Evolutionary conservation across 2,113 vertebrate genomes (phyloP).

Genomic region (Alligator sinensis): DNA sequence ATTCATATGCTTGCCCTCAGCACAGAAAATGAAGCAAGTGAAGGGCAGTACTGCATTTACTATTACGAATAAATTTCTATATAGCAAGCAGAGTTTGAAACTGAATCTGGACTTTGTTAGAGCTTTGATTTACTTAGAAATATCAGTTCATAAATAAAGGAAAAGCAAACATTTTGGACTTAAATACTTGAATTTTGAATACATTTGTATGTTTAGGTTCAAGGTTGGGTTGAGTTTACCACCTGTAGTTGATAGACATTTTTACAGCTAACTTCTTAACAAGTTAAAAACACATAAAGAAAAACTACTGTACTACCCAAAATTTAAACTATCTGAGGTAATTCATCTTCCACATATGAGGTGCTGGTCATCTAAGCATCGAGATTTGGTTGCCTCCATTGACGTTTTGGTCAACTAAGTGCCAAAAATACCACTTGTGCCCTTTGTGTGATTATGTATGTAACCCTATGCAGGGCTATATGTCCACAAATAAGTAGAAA

Average conservation of each 20-base stretch:
- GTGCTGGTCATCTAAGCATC: no score
- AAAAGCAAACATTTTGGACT: neutral
- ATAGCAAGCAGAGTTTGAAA: neutral
- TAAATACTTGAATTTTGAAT: no score
- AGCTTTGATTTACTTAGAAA: neutral
- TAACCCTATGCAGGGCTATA: no score
- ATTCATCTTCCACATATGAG: no score
- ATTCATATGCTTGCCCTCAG: neutral
- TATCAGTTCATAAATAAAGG: neutral
- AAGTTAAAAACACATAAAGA: neutral
- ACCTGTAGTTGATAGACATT: neutral
- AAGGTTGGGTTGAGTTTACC: neutral
- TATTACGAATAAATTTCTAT: neutral
- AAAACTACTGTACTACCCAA: neutral
- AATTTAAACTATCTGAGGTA: neutral
- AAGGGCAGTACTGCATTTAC: neutral
- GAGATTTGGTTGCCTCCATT: no score
- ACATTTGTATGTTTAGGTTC: neutral
- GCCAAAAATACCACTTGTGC: no score
- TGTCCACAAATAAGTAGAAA: no score
- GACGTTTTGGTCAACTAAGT: no score
- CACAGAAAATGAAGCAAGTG: neutral
- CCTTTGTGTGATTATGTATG: no score
- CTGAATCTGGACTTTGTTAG: neutral
- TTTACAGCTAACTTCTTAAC: neutral